A percentile compares a stretch with the other conserved stretches of the same genome.
These are phyloP conservation scores for Papilio polyxenes DNA, from an alignment of 1,140 invertebrate genomes.

Conservation along the genomic window DNA sequence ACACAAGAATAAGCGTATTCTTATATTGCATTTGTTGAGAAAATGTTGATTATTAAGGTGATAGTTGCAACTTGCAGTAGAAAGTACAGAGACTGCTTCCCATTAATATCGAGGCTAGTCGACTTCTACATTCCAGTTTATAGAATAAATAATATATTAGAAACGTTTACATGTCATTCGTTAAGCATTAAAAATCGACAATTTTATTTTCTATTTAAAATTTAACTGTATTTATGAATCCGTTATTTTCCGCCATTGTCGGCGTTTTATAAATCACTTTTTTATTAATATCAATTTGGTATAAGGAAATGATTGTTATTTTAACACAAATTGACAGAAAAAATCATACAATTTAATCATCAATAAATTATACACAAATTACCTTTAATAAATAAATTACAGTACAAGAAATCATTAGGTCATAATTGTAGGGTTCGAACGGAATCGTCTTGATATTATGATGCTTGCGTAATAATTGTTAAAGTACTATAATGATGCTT, in stretches of 20 bases:
- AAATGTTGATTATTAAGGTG: slow-evolving; percentile 26
- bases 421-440: slow-evolving; percentile 32
- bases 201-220: too few relatives aligned
- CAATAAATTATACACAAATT: slow-evolving; percentile 28
- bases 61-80: slow-evolving; percentile 12
- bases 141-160: slow-evolving; percentile 30
- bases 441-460: slow-evolving; percentile 33
- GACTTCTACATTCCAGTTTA: slow-evolving; percentile 35
- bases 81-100: slow-evolving; percentile 32
- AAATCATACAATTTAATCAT: slow-evolving; percentile 10
- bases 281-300: neutral
- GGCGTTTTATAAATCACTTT: neutral
- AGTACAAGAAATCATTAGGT: slow-evolving; percentile 25
- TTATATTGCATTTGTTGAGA: slow-evolving; percentile 16
- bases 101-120: slow-evolving; percentile 35
- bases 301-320: neutral
- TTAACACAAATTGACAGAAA: neutral
- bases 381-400: slow-evolving; percentile 36
- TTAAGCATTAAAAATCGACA: neutral
- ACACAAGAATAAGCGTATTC: too few relatives aligned
- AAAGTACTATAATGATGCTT: slow-evolving; percentile 14
- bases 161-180: neutral
- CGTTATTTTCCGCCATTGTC: too few relatives aligned
- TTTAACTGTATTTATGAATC: neutral
- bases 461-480: slow-evolving; percentile 28